Conservation (phyloP, 1,140 invertebrate species). For the Amphibalanus amphitrite region DNA sequence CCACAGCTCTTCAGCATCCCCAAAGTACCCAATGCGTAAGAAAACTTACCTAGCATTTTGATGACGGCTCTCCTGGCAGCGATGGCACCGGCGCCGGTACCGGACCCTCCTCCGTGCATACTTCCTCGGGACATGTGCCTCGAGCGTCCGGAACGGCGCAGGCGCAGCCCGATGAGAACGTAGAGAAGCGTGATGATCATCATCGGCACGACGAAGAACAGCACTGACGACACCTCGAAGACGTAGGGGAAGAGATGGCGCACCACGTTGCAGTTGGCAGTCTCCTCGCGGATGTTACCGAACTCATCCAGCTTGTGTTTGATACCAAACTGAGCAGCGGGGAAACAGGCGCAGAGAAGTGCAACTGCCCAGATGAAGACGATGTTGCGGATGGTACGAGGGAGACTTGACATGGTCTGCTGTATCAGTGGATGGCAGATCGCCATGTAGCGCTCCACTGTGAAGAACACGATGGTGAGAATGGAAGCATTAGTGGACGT, state of each 20-base stretch:
- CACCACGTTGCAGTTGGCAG: constrained; percentile 10
- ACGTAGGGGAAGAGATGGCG: constrained; percentile 35
- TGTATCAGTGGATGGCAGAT: constrained; percentile 82
- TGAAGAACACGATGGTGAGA: constrained; percentile 82
- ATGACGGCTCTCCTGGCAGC: constrained; percentile 15
- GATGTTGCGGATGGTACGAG: constrained; percentile 38
- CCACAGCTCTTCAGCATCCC: too few species aligned
- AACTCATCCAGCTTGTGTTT: constrained; percentile 5
- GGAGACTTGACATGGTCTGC: constrained; percentile 39
- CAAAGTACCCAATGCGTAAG: too few species aligned
- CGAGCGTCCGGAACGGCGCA: constrained; percentile 36
- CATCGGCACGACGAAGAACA: constrained; percentile 75
- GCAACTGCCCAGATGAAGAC: constrained; percentile 38
- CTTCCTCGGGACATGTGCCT: background rate
- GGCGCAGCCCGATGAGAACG: constrained; percentile 55
- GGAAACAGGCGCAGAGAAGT: constrained; percentile 51
- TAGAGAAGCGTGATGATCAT: constrained; percentile 66
- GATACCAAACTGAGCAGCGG: constrained; percentile 26
- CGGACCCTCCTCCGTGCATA: constrained; percentile 5
- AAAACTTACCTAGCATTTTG: constrained; percentile 24
- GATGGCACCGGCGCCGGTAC: constrained; percentile 19
- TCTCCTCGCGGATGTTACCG: constrained; percentile 3
- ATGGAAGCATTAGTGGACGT: constrained; percentile 86
- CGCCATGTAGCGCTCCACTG: constrained; percentile 81
- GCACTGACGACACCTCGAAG: constrained; percentile 62